Evolutionary conservation across 2,888 invertebrate genomes (phyloP).

Genomic region (Eueremaeus valkanovi): DNA sequence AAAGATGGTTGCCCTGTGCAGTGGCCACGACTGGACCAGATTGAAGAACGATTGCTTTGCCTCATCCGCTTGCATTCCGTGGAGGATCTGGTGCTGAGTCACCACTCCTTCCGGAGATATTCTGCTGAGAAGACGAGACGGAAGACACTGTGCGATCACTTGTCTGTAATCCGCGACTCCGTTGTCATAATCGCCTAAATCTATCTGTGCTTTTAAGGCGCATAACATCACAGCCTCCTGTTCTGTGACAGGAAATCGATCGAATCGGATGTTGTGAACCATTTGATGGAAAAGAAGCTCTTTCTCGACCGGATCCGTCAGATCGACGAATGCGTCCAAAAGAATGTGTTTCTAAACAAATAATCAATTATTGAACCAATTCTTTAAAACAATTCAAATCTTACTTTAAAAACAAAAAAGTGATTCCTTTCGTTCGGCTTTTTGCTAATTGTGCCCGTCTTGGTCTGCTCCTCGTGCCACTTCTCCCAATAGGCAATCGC

Average conservation of each 20-base stretch:
- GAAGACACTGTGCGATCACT: slow-evolving; percentile 74
- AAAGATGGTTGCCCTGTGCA: slow-evolving; percentile 86
- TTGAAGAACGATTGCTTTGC: slow-evolving; percentile 90
- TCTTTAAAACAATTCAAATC: slow-evolving; percentile 36
- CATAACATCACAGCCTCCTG: slow-evolving; percentile 94
- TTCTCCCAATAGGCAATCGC: slow-evolving; percentile 94
- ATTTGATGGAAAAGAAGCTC: slow-evolving; percentile 91
- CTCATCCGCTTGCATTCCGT: slow-evolving; percentile 77
- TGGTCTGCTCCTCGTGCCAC: slow-evolving; percentile 48
- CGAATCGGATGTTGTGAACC: slow-evolving; percentile 79
- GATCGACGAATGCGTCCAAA: slow-evolving; percentile 71
- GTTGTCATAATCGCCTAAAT: slow-evolving; percentile 69
- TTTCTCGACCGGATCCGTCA: slow-evolving; percentile 82
- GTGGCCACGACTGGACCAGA: slow-evolving; percentile 86
- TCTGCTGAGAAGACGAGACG: slow-evolving; percentile 72
- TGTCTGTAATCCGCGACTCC: slow-evolving; percentile 56
- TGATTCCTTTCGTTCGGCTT: slow-evolving; percentile 46
- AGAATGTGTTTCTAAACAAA: slow-evolving; percentile 66
- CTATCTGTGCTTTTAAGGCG: slow-evolving; percentile 86
- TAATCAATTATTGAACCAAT: background rate
- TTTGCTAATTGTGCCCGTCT: background rate
- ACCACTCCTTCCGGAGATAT: slow-evolving; percentile 78
- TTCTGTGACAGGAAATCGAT: slow-evolving; percentile 85
- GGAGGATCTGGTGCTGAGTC: slow-evolving; percentile 82
- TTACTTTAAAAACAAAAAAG: slow-evolving; percentile 60